These are phyloP conservation scores for Tipula confusa DNA, from an alignment of 2,888 invertebrate genomes.

Conservation along the genomic window DNA sequence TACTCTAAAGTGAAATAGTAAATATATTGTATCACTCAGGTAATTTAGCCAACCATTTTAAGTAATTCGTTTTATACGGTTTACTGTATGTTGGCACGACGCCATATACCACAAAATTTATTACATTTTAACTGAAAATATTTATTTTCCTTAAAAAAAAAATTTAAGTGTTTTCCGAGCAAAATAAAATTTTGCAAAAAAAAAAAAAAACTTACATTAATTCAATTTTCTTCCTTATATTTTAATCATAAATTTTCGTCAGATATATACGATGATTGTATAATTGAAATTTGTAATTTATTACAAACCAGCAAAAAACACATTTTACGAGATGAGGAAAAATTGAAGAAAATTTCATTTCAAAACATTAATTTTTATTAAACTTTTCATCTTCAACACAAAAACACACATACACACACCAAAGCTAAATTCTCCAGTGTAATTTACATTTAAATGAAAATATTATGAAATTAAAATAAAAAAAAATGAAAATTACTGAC, in stretches of 20 bases:
- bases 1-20: no score
- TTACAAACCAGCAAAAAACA: background rate
- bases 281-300: background rate
- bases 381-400: background rate
- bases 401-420: no score
- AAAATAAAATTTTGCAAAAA: background rate
- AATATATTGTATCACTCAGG: no score
- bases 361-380: background rate
- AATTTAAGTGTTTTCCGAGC: background rate
- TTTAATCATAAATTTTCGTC: background rate
- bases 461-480: constrained; percentile 3
- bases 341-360: constrained; percentile 8
- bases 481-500: background rate
- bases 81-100: no score
- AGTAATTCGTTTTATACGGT: no score
- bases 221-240: background rate
- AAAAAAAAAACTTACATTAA: background rate
- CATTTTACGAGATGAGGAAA: background rate
- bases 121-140: background rate
- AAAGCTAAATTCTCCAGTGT: background rate
- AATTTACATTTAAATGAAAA: constrained; percentile 20
- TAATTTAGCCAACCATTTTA: no score
- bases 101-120: background rate
- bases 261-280: background rate
- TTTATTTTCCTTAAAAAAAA: background rate